Evolutionary conservation across 2,797 vertebrate genomes (phyloP), one percentile per base, ranked within the genome.

Genomic region (Rhynchotus rufescens): DNA sequence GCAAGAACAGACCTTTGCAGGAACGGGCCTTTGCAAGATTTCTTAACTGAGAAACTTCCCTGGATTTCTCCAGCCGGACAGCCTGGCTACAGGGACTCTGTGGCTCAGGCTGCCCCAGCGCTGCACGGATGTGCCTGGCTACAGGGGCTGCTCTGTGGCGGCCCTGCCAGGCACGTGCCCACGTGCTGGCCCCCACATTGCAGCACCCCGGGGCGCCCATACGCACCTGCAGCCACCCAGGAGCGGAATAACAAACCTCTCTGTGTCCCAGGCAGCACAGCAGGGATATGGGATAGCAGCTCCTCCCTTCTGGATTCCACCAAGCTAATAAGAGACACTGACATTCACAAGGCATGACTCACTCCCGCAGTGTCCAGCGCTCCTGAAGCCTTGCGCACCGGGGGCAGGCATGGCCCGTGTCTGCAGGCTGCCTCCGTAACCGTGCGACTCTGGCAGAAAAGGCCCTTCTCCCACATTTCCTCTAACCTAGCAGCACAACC

Each of bases 281-380:
- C 34, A 32, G 34, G 64, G 59, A 26, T 8, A 57, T 0, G 16
- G 74, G 61, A 26, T 11, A 40, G 9, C 9, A 80, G 80, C 44
- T 93, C 81, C 57, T 72, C 76, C 64, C 72, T 78, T 89, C 84
- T 82, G 51, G 32, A 92, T 92, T 93, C 84, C 87, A 82, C 15
- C 28, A 68, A 57, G 45, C 73, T 45, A 77, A 52, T 60, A 73
- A 90, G 77, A 94, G 94, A 80, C 12, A 47, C 60, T 78, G 79
- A 80, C 51, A 86, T 91, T 86, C 80, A 94, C 11, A 71, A 88
- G 47, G 47, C 45, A 6, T 80, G 75, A 91, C 69, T 86, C 85
- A 92, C 0, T 4, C 44, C 23, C 42, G 21, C 80, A 49, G 77
- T 5, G 1, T 42, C 71, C 12, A 1, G 54, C 69, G 61, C 86